Conservation (phyloP, 1,140 invertebrate species). For the Paraescarpia echinospica region DNA sequence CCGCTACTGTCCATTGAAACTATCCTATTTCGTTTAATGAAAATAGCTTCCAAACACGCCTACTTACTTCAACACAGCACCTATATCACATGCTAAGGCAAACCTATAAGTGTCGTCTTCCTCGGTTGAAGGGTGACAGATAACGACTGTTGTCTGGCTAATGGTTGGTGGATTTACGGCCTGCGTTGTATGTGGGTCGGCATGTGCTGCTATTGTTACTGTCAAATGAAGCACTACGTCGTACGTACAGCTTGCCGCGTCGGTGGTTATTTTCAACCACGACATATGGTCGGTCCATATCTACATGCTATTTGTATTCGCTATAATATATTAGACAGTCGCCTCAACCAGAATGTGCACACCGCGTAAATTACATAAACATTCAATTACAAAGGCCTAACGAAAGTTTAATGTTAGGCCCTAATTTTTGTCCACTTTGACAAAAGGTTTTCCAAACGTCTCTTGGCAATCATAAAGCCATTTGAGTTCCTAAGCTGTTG, state of each 20-base stretch:
- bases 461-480: no score
- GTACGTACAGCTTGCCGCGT: constrained; percentile 22
- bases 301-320: no score
- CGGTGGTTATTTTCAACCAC: neutral
- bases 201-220: neutral
- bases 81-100: neutral
- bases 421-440: neutral
- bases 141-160: neutral
- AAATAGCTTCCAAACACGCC: neutral
- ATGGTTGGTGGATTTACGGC: neutral
- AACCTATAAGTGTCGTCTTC: neutral
- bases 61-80: neutral
- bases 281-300: neutral
- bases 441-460: neutral
- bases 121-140: neutral
- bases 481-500: neutral
- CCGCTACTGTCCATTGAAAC: neutral
- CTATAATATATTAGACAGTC: no score
- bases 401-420: neutral
- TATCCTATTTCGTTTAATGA: neutral
- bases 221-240: no score
- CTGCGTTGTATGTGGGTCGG: neutral
- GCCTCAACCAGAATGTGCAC: neutral
- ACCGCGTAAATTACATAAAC: neutral
- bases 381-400: neutral